Conservation (phyloP, 2,797 vertebrate species). For the Pantherophis alleghaniensis region DNA sequence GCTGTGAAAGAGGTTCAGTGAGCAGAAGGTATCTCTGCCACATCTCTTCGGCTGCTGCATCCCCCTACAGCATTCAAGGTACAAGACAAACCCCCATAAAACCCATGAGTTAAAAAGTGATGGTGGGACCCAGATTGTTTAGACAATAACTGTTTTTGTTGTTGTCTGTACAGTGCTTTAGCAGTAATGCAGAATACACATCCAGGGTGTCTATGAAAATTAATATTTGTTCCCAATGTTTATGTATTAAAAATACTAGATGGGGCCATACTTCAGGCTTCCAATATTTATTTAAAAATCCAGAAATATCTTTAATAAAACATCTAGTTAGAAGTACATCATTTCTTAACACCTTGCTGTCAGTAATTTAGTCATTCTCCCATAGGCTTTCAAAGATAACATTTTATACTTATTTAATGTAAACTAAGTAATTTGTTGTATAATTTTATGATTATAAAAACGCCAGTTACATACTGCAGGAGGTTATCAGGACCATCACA, state of each 20-base stretch:
- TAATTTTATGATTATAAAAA: neutral
- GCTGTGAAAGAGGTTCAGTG: slow-evolving; percentile 90
- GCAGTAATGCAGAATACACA: neutral
- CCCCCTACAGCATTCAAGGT: slow-evolving; percentile 76
- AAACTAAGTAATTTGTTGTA: neutral
- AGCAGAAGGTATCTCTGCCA: slow-evolving; percentile 91
- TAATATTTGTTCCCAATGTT: neutral
- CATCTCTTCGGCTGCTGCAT: slow-evolving; percentile 79
- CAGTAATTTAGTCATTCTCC: neutral
- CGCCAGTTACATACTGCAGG: neutral
- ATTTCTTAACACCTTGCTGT: neutral
- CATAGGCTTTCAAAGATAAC: neutral
- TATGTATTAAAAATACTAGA: neutral
- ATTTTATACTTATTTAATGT: neutral
- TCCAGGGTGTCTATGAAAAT: neutral
- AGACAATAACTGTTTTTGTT: neutral
- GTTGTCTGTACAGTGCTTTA: neutral
- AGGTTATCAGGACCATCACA: neutral
- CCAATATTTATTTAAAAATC: neutral
- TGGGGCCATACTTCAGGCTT: neutral
- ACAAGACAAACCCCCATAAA: slow-evolving; percentile 12
- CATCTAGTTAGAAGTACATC: neutral
- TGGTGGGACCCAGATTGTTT: neutral
- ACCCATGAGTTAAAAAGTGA: neutral
- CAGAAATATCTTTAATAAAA: neutral